Base-by-base conservation (phyloP, 2,888 invertebrate genomes). In the Smittia aterrima region DNA sequence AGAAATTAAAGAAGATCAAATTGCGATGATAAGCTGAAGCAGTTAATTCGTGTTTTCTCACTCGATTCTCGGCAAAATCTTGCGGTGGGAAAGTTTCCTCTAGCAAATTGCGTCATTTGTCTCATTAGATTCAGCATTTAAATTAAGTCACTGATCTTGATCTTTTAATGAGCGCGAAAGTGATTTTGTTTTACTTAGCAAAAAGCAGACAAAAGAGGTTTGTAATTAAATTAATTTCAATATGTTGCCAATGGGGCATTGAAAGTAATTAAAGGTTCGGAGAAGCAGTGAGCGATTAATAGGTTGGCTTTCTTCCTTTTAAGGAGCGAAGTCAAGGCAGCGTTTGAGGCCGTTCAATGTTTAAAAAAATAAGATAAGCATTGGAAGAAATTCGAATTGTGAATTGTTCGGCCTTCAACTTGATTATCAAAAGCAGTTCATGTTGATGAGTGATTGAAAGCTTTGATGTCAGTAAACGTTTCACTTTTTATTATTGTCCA, bases 341-440 rank as follows among this genome's bases (percentile, higher is more conserved):
- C 58, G 58, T n/a, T 58, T 7, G n/a, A 58, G 58, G 58, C 22
- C 58, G 58, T 58, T 58, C 58, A 58, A 58, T 58, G 47, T 47
- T 47, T 7, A 47, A 47, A 7, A 58, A 58, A 58, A 18, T 20
- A 22, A 58, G 58, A 58, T 58, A 58, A 58, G 58, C 58, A n/a
- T 58, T 58, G 18, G n/a, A n/a, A n/a, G n/a, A n/a, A n/a, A 18
- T 58, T 20, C 6, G 22, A 47, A n/a, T 47, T 6, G 22, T 58
- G 58, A 58, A 16, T 47, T 32, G 32, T 3, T n/a, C 16, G n/a
- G n/a, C 58, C 58, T 58, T 58, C 58, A 58, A 58, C 58, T 58
- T 58, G 58, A 20, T 58, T 58, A 20, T 58, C 18, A 58, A 58
- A 58, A 58, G 22, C 58, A n/a, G 7, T 58, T 58, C 22, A 22